phyloP scores from a whole-genome alignment of 2,888 invertebrate genomes.

The Frankliniella intonsa region DNA sequence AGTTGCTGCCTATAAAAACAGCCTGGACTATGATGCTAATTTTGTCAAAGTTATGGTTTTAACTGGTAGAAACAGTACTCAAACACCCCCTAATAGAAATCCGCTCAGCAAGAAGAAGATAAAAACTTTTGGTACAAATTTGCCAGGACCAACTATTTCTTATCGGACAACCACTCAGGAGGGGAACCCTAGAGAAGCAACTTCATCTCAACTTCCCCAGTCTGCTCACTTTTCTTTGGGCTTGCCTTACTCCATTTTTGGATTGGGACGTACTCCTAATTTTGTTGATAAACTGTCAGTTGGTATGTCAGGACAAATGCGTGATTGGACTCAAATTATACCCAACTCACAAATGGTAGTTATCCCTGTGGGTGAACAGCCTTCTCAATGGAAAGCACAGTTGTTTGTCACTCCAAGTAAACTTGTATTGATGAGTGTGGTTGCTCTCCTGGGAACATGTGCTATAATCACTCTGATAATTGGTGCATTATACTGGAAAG shows the following conservation, averaged over 20 bases:
- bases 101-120: conserved; percentile 69
- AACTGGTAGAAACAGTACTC: conserved; percentile 70
- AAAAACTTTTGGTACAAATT: conserved; percentile 80
- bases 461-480: conserved; percentile 80
- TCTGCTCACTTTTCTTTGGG: conserved; percentile 90
- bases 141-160: conserved; percentile 83
- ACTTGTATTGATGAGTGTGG: conserved; percentile 84
- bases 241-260: conserved; percentile 92
- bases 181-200: conserved; percentile 71
- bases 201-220: conserved; percentile 84
- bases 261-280: conserved; percentile 95
- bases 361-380: conserved; percentile 76
- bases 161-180: conserved; percentile 87
- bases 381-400: conserved; percentile 81
- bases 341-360: conserved; percentile 97
- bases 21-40: conserved; percentile 87
- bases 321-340: conserved; percentile 86
- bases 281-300: conserved; percentile 88
- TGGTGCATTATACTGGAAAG: conserved; percentile 82
- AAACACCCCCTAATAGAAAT: conserved; percentile 60
- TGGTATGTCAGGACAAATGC: conserved; percentile 54
- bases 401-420: conserved; percentile 93
- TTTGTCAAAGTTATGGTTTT: conserved; percentile 93
- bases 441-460: conserved; percentile 81
- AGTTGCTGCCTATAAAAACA: conserved; percentile 78